Base-by-base conservation (phyloP, 2,797 vertebrate genomes). In the Brachymystax lenok region DNA sequence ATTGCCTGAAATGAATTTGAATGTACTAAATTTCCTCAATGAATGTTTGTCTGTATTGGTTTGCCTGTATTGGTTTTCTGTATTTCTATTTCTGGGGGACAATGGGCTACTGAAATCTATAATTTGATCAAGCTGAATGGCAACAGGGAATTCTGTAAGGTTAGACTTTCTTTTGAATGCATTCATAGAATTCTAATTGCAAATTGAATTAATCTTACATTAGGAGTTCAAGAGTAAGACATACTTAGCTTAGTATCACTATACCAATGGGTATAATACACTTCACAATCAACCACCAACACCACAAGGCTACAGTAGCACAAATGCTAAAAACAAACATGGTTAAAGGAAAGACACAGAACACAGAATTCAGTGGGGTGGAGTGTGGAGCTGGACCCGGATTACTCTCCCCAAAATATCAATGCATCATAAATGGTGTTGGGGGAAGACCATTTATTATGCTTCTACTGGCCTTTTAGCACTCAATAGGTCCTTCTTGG, bases 391-490 rank as follows among this genome's bases (percentile, higher is more conserved):
- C 85, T 92, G 91, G 89, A 90, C 86, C 89, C 74, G 85, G 80
- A 83, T 80, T 63, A 63, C 76, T 78, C 80, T 83, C 77, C 76
- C 30, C 19, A 83, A 83, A 86, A 84, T 74, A 71, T 86, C 46
- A 92, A 19, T 87, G 94, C 94, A 96, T 97, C 88, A 97, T 97
- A 97, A 98, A 98, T 96, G 95, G 79, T 90, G 83, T 79, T 76
- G 56, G 69, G 69, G 77, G 75, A 27, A 77, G 82, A 82, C 95
- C 96, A 98, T 97, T 98, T 98, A 99, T 96, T 93, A 97, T 96
- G 95, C 94, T 91, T 90, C 85, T 92, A 94, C 98, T 97, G 95
- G 98, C 98, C 98, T 99, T 98, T 96, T 97, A 84, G 90, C 80
- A 93, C 88, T 95, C 91, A 92, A 92, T 51, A 92, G 94, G 83